Evolutionary conservation across 2,113 vertebrate genomes (phyloP), one percentile per base, ranked within the genome.

Genomic region (Rhagologus leucostigma): DNA sequence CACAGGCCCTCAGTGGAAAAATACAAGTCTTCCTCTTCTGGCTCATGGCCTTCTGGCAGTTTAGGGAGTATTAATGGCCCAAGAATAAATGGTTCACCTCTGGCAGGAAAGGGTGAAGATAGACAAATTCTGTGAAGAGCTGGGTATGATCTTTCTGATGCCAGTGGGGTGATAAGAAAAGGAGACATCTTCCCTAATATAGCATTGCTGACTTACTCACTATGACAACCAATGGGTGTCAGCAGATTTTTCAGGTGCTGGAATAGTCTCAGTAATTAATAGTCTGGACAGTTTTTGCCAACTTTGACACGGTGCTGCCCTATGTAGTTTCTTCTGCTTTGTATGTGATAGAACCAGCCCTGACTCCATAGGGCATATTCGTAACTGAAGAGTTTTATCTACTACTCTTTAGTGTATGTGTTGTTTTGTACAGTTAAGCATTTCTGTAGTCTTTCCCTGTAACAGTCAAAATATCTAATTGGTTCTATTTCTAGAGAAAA

Each of bases 241-340:
- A 88, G 50, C 46, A 86, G 29, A 79, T 87, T 90, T 91, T 91
- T 46, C 39, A 64, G 46, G 27, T 60, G 17, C 44, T 49, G 21
- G 11, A 59, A 39, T 49, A 59, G 27, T 50, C 23, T 49, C n/a
- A 21, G 9, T 68, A 71, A 56, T 93, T 67, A 68, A 33, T 60
- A 84, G 16, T 10, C 37, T 81, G n/a, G 15, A 46, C 53, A 59
- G 19, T 49, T 89, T 89, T 90, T 89, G 46, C 24, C 14, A 27
- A 4, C 7, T 80, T 55, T 64, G 39, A 16, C 21, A 44, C 0
- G 0, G 56, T 3, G 2, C n/a, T 91, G 33, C 15, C 39, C 5
- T 57, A 1, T 63, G 49, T 57, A 47, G 7, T 78, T 94, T 73
- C 57, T 71, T 90, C 55, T 68, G 13, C n/a, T 62, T 90, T 73